Conservation (phyloP, 1,140 invertebrate genomes). For the Brachionus paranguensis region DNA sequence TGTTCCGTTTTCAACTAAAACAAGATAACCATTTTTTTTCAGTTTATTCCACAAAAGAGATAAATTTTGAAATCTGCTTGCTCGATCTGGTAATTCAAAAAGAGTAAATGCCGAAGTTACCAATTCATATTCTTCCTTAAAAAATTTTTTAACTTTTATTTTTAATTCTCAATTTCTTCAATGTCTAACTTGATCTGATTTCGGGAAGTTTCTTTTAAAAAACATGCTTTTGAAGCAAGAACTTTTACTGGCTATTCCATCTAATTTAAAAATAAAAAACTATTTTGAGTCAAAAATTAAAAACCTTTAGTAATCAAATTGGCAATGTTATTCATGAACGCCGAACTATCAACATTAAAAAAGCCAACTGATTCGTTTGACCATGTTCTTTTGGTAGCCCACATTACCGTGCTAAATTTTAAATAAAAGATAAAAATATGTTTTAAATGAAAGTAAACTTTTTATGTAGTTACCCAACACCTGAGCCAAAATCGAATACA, state of each 20-base stretch:
- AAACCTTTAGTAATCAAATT: conserved; percentile 1
- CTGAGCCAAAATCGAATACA: conserved; percentile 34
- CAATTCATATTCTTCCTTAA: conserved; percentile 22
- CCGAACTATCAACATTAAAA: not conserved
- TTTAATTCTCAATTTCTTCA: not conserved
- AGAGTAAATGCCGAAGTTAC: not conserved
- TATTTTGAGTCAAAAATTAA: not conserved
- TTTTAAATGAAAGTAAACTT: not conserved
- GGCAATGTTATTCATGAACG: conserved; percentile 15
- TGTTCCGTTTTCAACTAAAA: conserved; percentile 8
- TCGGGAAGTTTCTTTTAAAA: conserved; percentile 32
- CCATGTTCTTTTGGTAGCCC: conserved; percentile 2
- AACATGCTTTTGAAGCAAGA: conserved; percentile 1
- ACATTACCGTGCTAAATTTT: conserved; percentile 17
- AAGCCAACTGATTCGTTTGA: not conserved
- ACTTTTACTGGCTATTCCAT: not conserved
- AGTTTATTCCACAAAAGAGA: not conserved
- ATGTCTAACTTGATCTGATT: not conserved
- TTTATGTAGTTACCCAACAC: not conserved
- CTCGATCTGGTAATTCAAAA: conserved; percentile 6
- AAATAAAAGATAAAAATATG: not conserved
- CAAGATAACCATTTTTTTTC: conserved; percentile 34
- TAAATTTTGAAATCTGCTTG: not conserved
- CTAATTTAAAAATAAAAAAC: not conserved
- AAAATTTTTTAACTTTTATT: not conserved